phyloP scores from a whole-genome alignment of 2,888 invertebrate genomes.

The Perithous albicinctus region DNA sequence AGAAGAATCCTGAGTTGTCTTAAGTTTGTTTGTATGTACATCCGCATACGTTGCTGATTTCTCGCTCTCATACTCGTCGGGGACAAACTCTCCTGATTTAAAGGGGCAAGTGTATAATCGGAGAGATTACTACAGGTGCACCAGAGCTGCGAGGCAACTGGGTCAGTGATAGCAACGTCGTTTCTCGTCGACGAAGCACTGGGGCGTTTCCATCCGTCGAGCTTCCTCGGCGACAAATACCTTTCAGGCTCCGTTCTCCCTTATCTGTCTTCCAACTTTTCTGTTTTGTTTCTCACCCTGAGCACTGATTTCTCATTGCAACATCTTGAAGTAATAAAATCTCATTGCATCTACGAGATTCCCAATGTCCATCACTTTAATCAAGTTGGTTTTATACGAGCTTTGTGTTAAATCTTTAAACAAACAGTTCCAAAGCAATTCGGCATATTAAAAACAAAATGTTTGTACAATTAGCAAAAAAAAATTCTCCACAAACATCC shows the following conservation, averaged over 20 bases:
- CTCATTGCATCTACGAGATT: background rate
- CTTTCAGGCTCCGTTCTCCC: conserved; percentile 50
- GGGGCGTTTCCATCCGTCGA: conserved; percentile 51
- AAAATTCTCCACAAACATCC: too few relatives aligned
- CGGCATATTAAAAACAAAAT: too few relatives aligned
- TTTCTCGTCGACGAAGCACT: conserved; percentile 50
- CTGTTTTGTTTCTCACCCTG: conserved; percentile 3
- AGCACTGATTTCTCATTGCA: conserved; percentile 2
- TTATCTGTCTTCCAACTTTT: background rate
- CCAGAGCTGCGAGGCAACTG: conserved; percentile 66
- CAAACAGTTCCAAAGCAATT: too few relatives aligned
- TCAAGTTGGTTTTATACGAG: too few relatives aligned
- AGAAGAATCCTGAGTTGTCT: background rate
- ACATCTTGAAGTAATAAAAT: conserved; percentile 21
- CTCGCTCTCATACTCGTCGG: conserved; percentile 38
- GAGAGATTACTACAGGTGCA: conserved; percentile 61
- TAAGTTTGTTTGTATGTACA: too few relatives aligned
- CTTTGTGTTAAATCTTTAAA: too few relatives aligned
- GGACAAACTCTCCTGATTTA: conserved; percentile 55
- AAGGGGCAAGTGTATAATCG: conserved; percentile 48
- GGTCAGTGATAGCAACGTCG: conserved; percentile 72
- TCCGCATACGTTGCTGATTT: conserved; percentile 12
- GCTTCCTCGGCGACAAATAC: conserved; percentile 61
- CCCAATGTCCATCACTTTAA: too few relatives aligned
- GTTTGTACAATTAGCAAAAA: too few relatives aligned